Evolutionary conservation across 1,140 invertebrate species (phyloP), one percentile per base, ranked within the genome.

Genomic region (Steinernema khuongi): DNA sequence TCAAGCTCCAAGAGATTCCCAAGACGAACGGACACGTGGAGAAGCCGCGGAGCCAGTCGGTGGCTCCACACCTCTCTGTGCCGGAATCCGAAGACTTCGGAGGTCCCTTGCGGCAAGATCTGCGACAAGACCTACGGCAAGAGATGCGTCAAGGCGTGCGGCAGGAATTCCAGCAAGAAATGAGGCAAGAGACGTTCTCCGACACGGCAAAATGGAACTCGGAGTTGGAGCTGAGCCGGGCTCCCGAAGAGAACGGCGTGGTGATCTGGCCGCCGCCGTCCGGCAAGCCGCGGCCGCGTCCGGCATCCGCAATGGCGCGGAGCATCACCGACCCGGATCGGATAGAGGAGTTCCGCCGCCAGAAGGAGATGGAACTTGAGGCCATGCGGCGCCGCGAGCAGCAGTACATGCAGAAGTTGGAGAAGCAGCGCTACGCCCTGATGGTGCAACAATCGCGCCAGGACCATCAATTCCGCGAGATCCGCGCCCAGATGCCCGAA

Each of bases 211-310:
- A 60, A 26, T 60, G 50, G 50, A 60, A 60, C 50, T 60, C 50
- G 7, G 50, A 60, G 26, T 60, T 11, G 14, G 50, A 60, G 19
- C 22, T 60, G 7, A 60, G 26, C 50, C 14, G 36, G 36, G 36
- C 14, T 4, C 4, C 22, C 7, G 26, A 60, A 14, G 50, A 41
- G 72, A 73, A 44, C 71, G 67, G 31, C 32, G 83, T 84, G 36
- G 80, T 85, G 19, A 77, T 83, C 29, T 85, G 81, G 81, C 83
- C 81, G 11, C 81, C 83, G 18, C 70, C 72, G 14, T 26, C 50
- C 19, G 60, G 32, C 17, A 76, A 75, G 74, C 50, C 74, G 29
- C 29, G 79, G 22, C 67, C 72, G 0, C 71, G 79, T 1, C 76
- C 79, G 14, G 68, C 75, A 11, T 76, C 73, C 29, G 71, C 78